A percentile compares a stretch with the other conserved stretches of the same genome.
These are phyloP conservation scores for Typhlomys cinereus DNA, from an alignment of 2,113 vertebrate genomes.

Conservation along the genomic window DNA sequence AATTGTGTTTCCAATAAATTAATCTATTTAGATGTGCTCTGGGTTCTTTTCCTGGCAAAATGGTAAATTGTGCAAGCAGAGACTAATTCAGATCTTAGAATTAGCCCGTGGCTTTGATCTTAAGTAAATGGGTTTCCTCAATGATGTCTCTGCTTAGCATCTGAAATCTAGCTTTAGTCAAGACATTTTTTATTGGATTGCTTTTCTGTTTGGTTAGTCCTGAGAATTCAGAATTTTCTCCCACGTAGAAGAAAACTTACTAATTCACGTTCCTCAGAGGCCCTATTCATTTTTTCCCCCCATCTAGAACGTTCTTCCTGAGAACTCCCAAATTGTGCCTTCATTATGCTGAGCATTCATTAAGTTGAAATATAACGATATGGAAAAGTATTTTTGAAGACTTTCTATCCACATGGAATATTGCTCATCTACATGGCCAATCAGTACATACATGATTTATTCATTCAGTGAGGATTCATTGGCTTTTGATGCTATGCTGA, in stretches of 20 bases:
- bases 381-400: conserved; percentile 14
- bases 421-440: not conserved
- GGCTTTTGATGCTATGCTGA: not conserved
- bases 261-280: conserved; percentile 7
- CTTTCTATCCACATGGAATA: not conserved
- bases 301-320: not conserved
- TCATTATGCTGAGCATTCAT: conserved; percentile 14
- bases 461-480: not conserved
- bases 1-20: conserved; percentile 59
- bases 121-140: not conserved
- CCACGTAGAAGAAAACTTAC: not conserved
- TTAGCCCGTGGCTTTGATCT: conserved; percentile 73
- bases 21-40: conserved; percentile 70
- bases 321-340: not conserved
- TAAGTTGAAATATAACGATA: conserved; percentile 6
- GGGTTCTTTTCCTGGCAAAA: conserved; percentile 69
- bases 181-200: conserved; percentile 21
- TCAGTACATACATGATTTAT: not conserved
- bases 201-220: not conserved
- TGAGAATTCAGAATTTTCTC: conserved; percentile 2
- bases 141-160: not conserved
- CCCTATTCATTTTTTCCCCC: not conserved
- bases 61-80: conserved; percentile 50
- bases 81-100: conserved; percentile 74
- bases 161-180: not conserved